phyloP scores from a whole-genome alignment of 2,113 vertebrate genomes.

The Alosa alosa region DNA sequence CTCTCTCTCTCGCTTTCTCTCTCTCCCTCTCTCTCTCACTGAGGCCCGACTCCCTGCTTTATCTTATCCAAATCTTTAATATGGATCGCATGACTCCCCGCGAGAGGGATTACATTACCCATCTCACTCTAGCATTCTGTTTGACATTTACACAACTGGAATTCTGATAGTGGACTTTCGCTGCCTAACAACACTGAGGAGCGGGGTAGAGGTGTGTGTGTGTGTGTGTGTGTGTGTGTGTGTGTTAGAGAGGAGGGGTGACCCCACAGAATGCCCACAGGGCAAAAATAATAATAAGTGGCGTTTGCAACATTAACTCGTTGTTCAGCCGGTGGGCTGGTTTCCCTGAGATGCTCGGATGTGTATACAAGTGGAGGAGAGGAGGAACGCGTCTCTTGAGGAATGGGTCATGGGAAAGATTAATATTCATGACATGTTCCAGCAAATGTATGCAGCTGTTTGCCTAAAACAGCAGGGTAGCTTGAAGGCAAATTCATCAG shows the following conservation, averaged over 20 bases:
- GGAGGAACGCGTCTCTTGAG: no score
- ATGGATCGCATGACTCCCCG: conserved; percentile 28
- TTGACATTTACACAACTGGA: conserved; percentile 49
- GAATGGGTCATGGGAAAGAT: not conserved
- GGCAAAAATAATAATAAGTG: no score
- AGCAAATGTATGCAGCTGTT: not conserved
- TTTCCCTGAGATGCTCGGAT: no score
- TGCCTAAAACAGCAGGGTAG: not conserved
- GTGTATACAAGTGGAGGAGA: not conserved
- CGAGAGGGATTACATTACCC: conserved; percentile 43
- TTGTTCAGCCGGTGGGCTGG: no score
- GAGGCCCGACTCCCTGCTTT: conserved; percentile 26
- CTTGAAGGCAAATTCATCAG: not conserved
- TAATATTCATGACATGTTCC: not conserved
- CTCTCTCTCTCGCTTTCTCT: not conserved
- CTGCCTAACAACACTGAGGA: not conserved
- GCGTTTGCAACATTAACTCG: no score
- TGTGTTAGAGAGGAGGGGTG: not conserved
- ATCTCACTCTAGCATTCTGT: conserved; percentile 34
- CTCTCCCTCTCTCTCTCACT: not conserved
- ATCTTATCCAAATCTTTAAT: conserved; percentile 48
- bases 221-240: not conserved
- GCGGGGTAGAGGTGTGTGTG: not conserved
- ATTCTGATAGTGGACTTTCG: conserved; percentile 31
- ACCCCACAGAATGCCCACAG: no score